These are phyloP conservation scores for Aplysina aerophoba DNA, from an alignment of 37 sponge, comb jelly and placozoan species.

Conservation along the genomic window DNA sequence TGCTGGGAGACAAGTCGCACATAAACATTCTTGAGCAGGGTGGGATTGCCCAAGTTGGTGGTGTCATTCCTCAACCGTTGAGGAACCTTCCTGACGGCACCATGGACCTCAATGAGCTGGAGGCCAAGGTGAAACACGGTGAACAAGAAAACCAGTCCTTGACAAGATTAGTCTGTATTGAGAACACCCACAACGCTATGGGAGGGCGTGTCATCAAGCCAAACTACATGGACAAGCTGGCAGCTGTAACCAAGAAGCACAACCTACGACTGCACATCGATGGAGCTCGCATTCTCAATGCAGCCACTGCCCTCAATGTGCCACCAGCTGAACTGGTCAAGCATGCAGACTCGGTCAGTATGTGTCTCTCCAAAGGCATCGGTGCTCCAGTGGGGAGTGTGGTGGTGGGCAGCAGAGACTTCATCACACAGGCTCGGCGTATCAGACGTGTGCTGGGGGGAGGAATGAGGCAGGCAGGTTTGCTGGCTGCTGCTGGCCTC, in stretches of 20 bases:
- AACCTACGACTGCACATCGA: slow-evolving; percentile 41
- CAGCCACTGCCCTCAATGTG: slow-evolving; percentile 35
- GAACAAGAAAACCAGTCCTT: slow-evolving; percentile 44
- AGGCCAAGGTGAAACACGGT: slow-evolving; percentile 36
- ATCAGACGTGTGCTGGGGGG: slow-evolving; percentile 25
- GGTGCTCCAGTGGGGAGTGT: slow-evolving; percentile 44
- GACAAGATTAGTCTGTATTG: slow-evolving; percentile 50
- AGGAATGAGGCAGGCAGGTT: slow-evolving; percentile 71
- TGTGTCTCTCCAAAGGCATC: slow-evolving; percentile 56
- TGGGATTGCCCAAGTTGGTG: slow-evolving; percentile 27
- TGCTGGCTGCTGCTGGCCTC: slow-evolving; percentile 80
- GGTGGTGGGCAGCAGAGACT: slow-evolving; percentile 33
- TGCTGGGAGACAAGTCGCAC: slow-evolving; percentile 48
- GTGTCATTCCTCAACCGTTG: slow-evolving; percentile 32
- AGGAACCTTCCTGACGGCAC: slow-evolving; percentile 41
- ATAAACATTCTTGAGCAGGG: slow-evolving; percentile 40
- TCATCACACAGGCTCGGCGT: slow-evolving; percentile 27
- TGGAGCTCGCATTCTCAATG: slow-evolving; percentile 58
- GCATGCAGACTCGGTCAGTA: slow-evolving; percentile 39
- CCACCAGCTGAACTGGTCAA: slow-evolving; percentile 36
- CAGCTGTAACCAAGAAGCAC: slow-evolving; percentile 29
- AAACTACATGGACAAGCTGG: slow-evolving; percentile 19
- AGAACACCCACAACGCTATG: slow-evolving; percentile 39
- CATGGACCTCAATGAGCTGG: slow-evolving; percentile 63
- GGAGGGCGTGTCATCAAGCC: slow-evolving; percentile 38